Evolutionary conservation across 2,113 vertebrate genomes (phyloP).

Genomic region (Perognathus longimembris): DNA sequence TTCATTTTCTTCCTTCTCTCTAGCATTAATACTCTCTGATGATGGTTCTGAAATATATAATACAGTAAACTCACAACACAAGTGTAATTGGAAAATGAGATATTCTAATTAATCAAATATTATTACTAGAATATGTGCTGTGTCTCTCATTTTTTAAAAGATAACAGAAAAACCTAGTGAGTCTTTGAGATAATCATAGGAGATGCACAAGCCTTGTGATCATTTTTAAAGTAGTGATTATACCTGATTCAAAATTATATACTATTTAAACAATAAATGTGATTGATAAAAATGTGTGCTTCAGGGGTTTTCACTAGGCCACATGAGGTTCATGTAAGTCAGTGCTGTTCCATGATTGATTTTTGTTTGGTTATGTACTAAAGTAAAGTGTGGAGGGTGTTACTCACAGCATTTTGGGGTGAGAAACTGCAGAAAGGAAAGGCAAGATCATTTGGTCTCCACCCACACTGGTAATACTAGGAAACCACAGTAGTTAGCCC

Average conservation of each 20-base stretch:
- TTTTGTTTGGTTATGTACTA: background rate
- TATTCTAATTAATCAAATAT: constrained; percentile 1
- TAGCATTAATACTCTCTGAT: background rate
- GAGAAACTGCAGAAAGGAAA: background rate
- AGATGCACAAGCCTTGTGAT: background rate
- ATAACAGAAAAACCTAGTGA: background rate
- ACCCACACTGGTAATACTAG: background rate
- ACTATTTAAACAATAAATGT: background rate
- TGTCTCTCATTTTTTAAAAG: background rate
- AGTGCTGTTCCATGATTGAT: background rate
- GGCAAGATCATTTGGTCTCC: background rate
- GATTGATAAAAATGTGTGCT: background rate
- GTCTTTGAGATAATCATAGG: background rate
- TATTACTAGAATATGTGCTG: background rate
- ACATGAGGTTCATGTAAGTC: background rate
- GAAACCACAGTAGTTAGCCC: background rate
- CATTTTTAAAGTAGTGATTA: background rate
- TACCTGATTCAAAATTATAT: background rate
- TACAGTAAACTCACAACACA: background rate
- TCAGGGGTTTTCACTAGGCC: background rate
- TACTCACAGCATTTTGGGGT: background rate
- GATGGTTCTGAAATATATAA: constrained; percentile 3
- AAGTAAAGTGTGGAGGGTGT: background rate
- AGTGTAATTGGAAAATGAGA: background rate
- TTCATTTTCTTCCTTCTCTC: constrained; percentile 47